Percentiles rank a stretch among this genome's conserved stretches.
Evolutionary conservation across 2,797 vertebrate genomes (phyloP).

Genomic region (Dendrocincla fuliginosa): DNA sequence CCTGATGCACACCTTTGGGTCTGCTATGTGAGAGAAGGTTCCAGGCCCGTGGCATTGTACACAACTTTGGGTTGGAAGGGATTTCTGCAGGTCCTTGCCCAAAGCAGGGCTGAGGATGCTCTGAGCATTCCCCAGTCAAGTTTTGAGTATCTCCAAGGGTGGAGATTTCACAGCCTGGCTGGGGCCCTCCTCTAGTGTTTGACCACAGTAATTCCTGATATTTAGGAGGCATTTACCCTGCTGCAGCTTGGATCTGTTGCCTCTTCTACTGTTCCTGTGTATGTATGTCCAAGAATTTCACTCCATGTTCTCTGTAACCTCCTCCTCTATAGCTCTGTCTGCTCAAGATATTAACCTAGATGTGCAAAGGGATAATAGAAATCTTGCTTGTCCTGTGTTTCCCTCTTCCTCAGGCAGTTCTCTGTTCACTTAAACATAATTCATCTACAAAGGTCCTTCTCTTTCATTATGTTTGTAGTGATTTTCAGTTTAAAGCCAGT

Average conservation of each 20-base stretch:
- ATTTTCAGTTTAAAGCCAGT: background rate
- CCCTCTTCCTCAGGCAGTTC: background rate
- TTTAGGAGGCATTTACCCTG: background rate
- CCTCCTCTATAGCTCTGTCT: background rate
- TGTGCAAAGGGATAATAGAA: background rate
- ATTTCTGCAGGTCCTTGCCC: background rate
- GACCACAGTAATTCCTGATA: background rate
- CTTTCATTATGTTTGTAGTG: background rate
- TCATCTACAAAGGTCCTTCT: background rate
- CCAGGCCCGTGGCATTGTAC: rapidly evolving
- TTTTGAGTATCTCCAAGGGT: background rate
- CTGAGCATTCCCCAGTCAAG: background rate
- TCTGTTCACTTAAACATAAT: background rate
- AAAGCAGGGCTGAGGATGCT: background rate
- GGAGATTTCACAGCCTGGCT: background rate
- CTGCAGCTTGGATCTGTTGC: rapidly evolving
- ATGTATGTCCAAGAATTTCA: background rate
- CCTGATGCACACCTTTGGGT: background rate
- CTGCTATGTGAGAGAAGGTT: background rate
- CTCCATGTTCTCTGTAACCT: background rate
- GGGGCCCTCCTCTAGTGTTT: background rate
- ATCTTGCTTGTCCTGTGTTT: background rate
- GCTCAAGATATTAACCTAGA: background rate
- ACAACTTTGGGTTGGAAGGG: background rate
- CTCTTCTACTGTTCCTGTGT: background rate